A percentile compares a stretch with the other conserved stretches of the same genome.
These are phyloP conservation scores for Drosophila miranda DNA, from an alignment of 1,140 invertebrate genomes.

Conservation along the genomic window DNA sequence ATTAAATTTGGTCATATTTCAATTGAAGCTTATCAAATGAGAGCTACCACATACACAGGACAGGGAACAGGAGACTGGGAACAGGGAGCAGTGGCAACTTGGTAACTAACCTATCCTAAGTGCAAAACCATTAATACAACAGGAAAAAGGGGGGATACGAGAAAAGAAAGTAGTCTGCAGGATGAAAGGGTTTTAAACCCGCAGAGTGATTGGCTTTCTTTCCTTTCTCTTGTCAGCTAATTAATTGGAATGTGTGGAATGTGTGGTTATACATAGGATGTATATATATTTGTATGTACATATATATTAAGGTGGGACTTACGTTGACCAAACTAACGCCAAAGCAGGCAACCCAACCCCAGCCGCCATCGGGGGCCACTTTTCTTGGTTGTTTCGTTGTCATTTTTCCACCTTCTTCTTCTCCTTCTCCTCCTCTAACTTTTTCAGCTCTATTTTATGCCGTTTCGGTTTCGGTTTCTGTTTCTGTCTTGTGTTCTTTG, in stretches of 20 bases:
- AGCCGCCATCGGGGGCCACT: conserved; percentile 84
- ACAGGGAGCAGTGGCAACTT: no score
- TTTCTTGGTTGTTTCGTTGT: conserved; percentile 76
- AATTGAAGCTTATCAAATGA: conserved; percentile 32
- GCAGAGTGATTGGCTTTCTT: background rate
- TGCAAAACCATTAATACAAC: conserved; percentile 6
- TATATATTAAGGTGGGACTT: conserved; percentile 80
- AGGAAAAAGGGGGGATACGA: background rate
- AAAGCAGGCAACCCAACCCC: conserved; percentile 91
- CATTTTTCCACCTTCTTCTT: conserved; percentile 42
- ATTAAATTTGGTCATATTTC: conserved; percentile 36
- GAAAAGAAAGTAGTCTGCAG: no score
- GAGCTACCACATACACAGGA: no score
- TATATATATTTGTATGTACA: background rate
- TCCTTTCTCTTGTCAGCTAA: conserved; percentile 6
- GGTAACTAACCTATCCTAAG: conserved; percentile 55
- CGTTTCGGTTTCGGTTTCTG: background rate
- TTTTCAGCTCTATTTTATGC: conserved; percentile 3
- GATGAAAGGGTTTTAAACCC: background rate
- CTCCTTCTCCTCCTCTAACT: no score
- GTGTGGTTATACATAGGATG: background rate
- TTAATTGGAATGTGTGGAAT: conserved; percentile 24
- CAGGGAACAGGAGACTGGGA: no score
- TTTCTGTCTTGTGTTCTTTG: conserved; percentile 12
- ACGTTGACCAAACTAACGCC: conserved; percentile 91